Base-by-base conservation (phyloP, 2,888 invertebrate species). In the Drosophila hamatofila region DNA sequence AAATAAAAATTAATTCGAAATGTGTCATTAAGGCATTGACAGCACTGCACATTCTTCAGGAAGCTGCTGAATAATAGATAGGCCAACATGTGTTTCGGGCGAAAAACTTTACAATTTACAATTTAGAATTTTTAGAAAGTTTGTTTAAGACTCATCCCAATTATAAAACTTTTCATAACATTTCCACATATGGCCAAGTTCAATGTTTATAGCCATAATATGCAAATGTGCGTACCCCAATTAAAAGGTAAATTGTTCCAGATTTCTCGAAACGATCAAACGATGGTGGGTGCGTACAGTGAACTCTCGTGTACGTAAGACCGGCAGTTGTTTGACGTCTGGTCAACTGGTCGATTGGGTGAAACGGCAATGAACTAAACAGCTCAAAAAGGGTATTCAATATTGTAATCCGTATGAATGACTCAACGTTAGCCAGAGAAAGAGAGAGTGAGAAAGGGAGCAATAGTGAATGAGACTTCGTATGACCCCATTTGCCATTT, bases 231-330 rank as follows among this genome's bases (percentile, higher is more conserved):
- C 14, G 23, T 68, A 62, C 41, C 42, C 54, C 74, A 83, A 70
- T 88, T 86, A 87, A 83, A 86, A 76, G 67, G 84, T 73, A 79
- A 81, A 83, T 86, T 84, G 87, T 84, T 72, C 72, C 86, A 86
- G 86, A 86, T 88, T 70, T 57, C 21, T 57, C 21, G 25, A 55
- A 62, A 60, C 71, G 54, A 62, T 51, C 25, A 16, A 35, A 48
- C 27, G 30, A 16, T 41, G 41, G 48, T 23, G 70, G 55, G 25
- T 56, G 54, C 25, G 87, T 57, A 73, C 83, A 83, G 64, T 81
- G 89, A 84, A 86, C 77, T 35, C 86, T 21, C 27, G 44, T 27
- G 54, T 23, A 66, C 60, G 79, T 80, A 71, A 69, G 59, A 61
- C 79, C 79, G 33, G 75, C 84, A 76, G 69, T 72, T 48, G 75